Conservation (phyloP, 2,888 invertebrate genomes). For the Cephalotes varians region DNA sequence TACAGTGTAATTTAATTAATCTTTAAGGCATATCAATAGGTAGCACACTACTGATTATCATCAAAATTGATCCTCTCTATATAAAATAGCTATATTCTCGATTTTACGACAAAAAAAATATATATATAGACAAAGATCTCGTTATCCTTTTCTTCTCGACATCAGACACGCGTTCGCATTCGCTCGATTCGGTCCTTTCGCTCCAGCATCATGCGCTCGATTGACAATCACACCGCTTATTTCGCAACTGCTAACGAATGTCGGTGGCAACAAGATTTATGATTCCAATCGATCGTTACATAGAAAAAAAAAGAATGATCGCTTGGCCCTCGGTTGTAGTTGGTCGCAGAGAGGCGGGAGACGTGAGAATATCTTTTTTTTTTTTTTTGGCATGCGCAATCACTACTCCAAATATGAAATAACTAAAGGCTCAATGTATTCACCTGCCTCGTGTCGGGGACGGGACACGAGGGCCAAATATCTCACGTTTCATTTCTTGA, state of each 20-base stretch:
- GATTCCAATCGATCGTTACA: constrained; percentile 71
- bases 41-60: constrained; percentile 77
- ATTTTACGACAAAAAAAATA: constrained; percentile 57
- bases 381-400: constrained; percentile 84
- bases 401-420: constrained; percentile 86
- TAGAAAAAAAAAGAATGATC: constrained; percentile 68
- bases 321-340: constrained; percentile 83
- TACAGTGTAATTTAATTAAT: constrained; percentile 75
- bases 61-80: constrained; percentile 73
- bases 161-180: constrained; percentile 69
- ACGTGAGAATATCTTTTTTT: constrained; percentile 84
- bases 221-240: constrained; percentile 60
- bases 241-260: constrained; percentile 74
- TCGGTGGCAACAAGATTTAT: constrained; percentile 73
- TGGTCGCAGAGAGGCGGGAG: constrained; percentile 85
- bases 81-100: constrained; percentile 60
- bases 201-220: constrained; percentile 71
- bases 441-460: constrained; percentile 75
- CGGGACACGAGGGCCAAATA: constrained; percentile 18
- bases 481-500: background rate
- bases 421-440: constrained; percentile 84
- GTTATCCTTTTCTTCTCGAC: constrained; percentile 58
- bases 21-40: constrained; percentile 77
- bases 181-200: constrained; percentile 67
- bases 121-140: constrained; percentile 51